Evolutionary conservation across 2,113 vertebrate genomes (phyloP), one percentile per base, ranked within the genome.

Genomic region (Laterallus jamaicensis): DNA sequence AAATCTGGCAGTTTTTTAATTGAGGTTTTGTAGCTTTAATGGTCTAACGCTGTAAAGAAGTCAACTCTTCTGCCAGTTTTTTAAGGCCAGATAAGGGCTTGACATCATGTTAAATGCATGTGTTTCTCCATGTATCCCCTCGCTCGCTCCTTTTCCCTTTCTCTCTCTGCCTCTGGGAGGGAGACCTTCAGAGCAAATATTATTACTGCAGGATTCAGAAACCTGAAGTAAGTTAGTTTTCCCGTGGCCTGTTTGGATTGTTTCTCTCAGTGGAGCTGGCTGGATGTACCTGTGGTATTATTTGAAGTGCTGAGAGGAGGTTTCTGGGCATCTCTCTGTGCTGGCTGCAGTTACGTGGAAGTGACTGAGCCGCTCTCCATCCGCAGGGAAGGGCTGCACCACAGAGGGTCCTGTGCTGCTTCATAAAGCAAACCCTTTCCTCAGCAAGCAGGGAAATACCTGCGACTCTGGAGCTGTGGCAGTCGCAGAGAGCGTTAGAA

Each of bases 1-100:
- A 95, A 95, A 79, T 96, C 84, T 96, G 93, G 93, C 93, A 93
- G 82, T 88, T 97, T 97, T 97, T 97, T 91, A 97, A 97, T 97
- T 95, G 95, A 96, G 59, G 87, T 96, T 98, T 97, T 97, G 84
- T 97, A 96, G 79, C 86, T 94, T 96, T 97, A 97, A 94, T 96
- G 75, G 85, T 88, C 74, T 96, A 75, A 54, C n/a, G 32, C 85
- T 95, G 56, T 96, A 96, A 94, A 94, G 96, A 97, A 97, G 92
- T 92, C 86, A 96, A 59, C 60, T 67, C 86, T 94, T 93, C 73
- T 94, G 94, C 95, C 95, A 92, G 67, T 93, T 94, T 97, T 96
- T 93, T 86, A 96, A 96, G 90, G 89, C 81, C 92, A 96, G 96
- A 97, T 90, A 96, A 96, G 89, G 91, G 44, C 96, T 97, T 97